Conservation (phyloP, 2,797 vertebrate genomes). For the Amniataba percoides region DNA sequence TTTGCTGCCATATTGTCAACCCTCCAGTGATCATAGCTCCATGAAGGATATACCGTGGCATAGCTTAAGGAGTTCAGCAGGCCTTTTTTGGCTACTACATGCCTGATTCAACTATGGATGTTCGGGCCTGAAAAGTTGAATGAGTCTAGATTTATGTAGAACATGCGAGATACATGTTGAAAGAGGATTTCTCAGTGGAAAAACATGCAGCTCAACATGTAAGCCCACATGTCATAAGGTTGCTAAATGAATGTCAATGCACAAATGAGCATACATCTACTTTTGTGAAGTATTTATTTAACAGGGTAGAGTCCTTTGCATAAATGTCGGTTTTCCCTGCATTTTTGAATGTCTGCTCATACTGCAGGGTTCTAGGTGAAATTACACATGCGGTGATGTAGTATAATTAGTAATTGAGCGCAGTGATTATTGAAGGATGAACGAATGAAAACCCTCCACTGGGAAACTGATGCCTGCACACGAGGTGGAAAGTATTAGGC, state of each 20-base stretch:
- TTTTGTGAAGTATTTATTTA: slow-evolving; percentile 9
- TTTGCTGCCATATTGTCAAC: slow-evolving; percentile 51
- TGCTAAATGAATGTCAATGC: not conserved
- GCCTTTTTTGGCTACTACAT: slow-evolving; percentile 24
- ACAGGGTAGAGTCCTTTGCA: slow-evolving; percentile 8
- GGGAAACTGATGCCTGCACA: slow-evolving; percentile 43
- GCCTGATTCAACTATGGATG: slow-evolving; percentile 28
- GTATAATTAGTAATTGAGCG: slow-evolving; percentile 20
- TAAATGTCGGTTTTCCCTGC: slow-evolving; percentile 3
- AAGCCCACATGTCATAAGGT: not conserved
- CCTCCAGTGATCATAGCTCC: slow-evolving; percentile 35
- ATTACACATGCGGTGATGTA: slow-evolving; percentile 19
- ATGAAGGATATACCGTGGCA: slow-evolving; percentile 46
- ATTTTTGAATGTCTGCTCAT: slow-evolving; percentile 23
- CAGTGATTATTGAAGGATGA: slow-evolving; percentile 17
- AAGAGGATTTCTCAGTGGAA: slow-evolving; percentile 19
- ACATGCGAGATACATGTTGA: slow-evolving; percentile 17
- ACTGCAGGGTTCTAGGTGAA: slow-evolving; percentile 22
- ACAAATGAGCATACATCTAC: not conserved
- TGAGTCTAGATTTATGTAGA: slow-evolving; percentile 34
- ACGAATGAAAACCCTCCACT: not conserved
- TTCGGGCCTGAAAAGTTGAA: slow-evolving; percentile 12
- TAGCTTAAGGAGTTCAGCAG: slow-evolving; percentile 51
- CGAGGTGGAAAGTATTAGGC: slow-evolving; percentile 60
- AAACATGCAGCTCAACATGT: slow-evolving; percentile 23